Evolutionary conservation across 2,888 invertebrate genomes (phyloP).

Genomic region (Argyresthia albistria): DNA sequence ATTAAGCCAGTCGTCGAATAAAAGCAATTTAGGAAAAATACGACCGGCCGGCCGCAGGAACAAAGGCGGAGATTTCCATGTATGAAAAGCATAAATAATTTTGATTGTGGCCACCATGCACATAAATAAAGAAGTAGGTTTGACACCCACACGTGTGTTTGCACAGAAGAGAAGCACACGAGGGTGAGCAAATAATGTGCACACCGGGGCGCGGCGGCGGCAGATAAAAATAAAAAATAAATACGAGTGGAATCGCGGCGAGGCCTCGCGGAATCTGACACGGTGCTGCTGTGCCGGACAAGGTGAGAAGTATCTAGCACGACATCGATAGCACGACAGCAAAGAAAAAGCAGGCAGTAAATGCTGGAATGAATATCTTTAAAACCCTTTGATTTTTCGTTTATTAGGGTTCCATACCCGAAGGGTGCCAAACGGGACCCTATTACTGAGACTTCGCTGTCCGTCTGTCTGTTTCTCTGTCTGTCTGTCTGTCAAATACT

Average conservation of each 20-base stretch:
- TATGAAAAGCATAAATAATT: slow-evolving; percentile 63
- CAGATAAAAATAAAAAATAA: slow-evolving; percentile 41
- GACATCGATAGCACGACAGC: no score
- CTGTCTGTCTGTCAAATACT: no score
- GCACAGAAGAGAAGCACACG: slow-evolving; percentile 44
- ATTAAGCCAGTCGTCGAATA: slow-evolving; percentile 58
- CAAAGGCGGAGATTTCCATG: slow-evolving; percentile 55
- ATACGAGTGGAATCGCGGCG: slow-evolving; percentile 47
- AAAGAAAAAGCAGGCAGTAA: no score
- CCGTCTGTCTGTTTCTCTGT: no score
- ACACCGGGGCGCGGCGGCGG: slow-evolving; percentile 15
- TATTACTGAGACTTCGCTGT: no score
- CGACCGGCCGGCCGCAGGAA: slow-evolving; percentile 25
- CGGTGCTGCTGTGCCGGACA: not conserved
- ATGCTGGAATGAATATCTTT: no score
- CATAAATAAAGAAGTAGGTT: slow-evolving; percentile 55
- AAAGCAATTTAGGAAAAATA: slow-evolving; percentile 48
- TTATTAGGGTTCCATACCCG: no score
- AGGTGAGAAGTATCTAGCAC: no score
- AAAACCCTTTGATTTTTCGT: no score
- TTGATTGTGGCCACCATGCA: slow-evolving; percentile 50
- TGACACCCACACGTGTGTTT: slow-evolving; percentile 42
- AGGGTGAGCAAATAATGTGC: slow-evolving; percentile 47
- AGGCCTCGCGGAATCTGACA: slow-evolving; percentile 20
- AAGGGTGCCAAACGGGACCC: no score